phyloP scores from a whole-genome alignment of 2,113 vertebrate species.

The Antechinus stuartii region DNA sequence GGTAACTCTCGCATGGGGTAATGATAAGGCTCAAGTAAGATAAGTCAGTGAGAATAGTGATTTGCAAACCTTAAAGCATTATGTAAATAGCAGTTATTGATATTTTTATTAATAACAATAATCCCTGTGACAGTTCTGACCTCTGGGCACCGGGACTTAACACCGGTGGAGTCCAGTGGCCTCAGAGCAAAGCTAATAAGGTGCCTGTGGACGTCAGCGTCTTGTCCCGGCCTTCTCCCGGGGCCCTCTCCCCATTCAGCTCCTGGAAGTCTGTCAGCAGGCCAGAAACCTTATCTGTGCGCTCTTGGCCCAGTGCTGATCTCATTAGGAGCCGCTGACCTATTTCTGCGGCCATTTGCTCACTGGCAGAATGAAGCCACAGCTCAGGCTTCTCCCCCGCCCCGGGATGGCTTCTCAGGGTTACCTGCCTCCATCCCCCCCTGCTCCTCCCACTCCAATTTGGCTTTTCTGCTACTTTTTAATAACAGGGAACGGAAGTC shows the following conservation, averaged over 20 bases:
- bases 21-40: neutral
- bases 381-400: neutral
- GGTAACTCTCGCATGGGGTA: neutral
- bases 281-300: neutral
- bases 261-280: neutral
- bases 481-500: slow-evolving; percentile 41
- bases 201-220: neutral
- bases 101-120: neutral
- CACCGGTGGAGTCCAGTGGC: neutral
- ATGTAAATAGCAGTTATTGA: neutral
- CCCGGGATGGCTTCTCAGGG: neutral
- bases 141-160: neutral
- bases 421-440: neutral
- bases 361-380: neutral
- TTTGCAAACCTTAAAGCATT: neutral
- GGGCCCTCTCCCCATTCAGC: neutral
- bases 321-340: neutral
- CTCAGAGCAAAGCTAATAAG: neutral
- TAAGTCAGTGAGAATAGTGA: neutral
- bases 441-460: neutral
- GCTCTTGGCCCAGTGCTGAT: neutral
- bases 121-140: neutral
- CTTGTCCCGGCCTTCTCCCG: neutral
- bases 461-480: slow-evolving; percentile 36
- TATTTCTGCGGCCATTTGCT: neutral